These are phyloP conservation scores for Sebastes goodei DNA, from an alignment of 2,797 vertebrate species.

Conservation along the genomic window DNA sequence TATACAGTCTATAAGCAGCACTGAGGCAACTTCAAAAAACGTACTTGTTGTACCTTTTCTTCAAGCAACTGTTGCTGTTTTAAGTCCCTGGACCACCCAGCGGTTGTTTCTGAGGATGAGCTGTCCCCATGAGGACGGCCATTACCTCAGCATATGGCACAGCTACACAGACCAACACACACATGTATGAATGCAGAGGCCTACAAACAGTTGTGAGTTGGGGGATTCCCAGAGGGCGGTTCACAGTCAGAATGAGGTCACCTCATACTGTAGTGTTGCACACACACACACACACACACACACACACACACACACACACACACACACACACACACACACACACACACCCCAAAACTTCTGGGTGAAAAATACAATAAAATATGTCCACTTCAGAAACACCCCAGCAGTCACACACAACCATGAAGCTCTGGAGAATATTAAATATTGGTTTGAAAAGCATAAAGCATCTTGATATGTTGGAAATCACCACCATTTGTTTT, in stretches of 20 bases:
- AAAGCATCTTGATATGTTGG: conserved; percentile 64
- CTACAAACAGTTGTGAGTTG: conserved; percentile 55
- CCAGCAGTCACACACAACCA: conserved; percentile 63
- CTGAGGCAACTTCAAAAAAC: neutral
- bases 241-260: conserved; percentile 83
- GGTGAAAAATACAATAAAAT: conserved; percentile 69
- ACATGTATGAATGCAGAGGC: conserved; percentile 39
- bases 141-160: conserved; percentile 71
- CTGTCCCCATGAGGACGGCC: conserved; percentile 35
- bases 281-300: conserved; percentile 64
- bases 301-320: conserved; percentile 70
- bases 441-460: conserved; percentile 59
- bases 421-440: conserved; percentile 76
- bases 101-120: conserved; percentile 33
- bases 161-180: conserved; percentile 21
- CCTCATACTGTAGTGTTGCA: conserved; percentile 54
- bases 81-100: conserved; percentile 57
- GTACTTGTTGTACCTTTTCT: conserved; percentile 10
- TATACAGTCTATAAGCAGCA: neutral
- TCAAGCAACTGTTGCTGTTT: neutral
- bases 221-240: conserved; percentile 84
- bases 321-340: conserved; percentile 64
- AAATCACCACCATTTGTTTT: conserved; percentile 70
- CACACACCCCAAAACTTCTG: conserved; percentile 71
- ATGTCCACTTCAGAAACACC: conserved; percentile 64